A percentile compares a stretch with the other conserved stretches of the same genome.
Evolutionary conservation across 2,888 invertebrate genomes (phyloP).

Genomic region (Cephus pygmeus): DNA sequence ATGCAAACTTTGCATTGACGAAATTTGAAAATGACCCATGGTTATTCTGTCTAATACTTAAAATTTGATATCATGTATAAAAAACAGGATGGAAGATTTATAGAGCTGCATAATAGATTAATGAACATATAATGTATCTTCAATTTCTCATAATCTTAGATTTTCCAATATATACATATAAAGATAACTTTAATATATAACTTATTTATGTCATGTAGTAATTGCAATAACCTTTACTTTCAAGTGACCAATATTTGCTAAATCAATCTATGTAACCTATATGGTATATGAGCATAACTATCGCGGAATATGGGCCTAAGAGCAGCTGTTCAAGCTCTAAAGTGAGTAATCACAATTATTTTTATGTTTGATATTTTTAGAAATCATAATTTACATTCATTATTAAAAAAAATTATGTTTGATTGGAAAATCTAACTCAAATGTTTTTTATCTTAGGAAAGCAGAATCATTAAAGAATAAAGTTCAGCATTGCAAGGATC

Average conservation of each 20-base stretch:
- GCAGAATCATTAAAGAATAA: constrained; percentile 80
- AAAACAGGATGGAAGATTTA: background rate
- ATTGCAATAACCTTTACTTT: background rate
- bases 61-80: background rate
- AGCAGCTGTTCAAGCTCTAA: constrained; percentile 80
- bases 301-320: constrained; percentile 76
- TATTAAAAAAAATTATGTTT: background rate
- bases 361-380: constrained; percentile 1
- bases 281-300: constrained; percentile 40
- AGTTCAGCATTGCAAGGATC: constrained; percentile 73
- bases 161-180: background rate
- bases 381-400: constrained; percentile 20
- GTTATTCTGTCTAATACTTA: background rate
- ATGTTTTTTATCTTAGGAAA: constrained; percentile 68
- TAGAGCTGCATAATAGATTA: background rate
- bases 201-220: background rate
- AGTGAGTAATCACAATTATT: constrained; percentile 67
- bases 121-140: background rate
- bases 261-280: constrained; percentile 36
- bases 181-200: background rate
- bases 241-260: background rate
- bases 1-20: background rate
- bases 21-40: background rate
- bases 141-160: background rate
- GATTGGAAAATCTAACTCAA: background rate